Evolutionary conservation across 1,140 invertebrate species (phyloP).

Genomic region (Portunus trituberculatus): DNA sequence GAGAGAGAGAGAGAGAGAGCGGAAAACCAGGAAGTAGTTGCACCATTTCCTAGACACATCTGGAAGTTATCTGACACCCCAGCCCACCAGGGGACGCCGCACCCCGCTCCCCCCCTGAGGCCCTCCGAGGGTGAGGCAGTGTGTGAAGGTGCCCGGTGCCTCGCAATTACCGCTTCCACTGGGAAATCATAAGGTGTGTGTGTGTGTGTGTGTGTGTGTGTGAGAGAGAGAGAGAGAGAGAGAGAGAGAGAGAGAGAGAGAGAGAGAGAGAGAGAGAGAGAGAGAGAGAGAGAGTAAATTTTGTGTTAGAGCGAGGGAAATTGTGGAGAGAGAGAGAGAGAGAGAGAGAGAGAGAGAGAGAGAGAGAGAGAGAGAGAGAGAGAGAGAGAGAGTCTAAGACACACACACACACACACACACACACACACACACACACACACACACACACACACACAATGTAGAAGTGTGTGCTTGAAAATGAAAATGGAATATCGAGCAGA

Average conservation of each 20-base stretch:
- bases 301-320: too few species aligned
- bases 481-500: too few species aligned
- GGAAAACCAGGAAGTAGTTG: not conserved
- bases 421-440: too few species aligned
- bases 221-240: not conserved
- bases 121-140: not conserved
- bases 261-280: not conserved
- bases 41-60: not conserved
- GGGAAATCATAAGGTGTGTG: conserved; percentile 21
- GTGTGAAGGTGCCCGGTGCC: not conserved
- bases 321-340: too few species aligned
- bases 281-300: too few species aligned
- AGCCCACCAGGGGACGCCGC: too few species aligned
- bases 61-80: not conserved
- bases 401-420: too few species aligned
- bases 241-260: not conserved
- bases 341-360: too few species aligned
- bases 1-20: not conserved
- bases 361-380: too few species aligned
- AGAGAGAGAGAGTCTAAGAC: too few species aligned
- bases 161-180: not conserved
- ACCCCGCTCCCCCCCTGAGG: not conserved
- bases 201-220: not conserved
- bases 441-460: too few species aligned
- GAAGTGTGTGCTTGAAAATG: too few species aligned